Evolutionary conservation across 2,797 vertebrate species (phyloP), one percentile per base, ranked within the genome.

Genomic region (Monodelphis domestica): DNA sequence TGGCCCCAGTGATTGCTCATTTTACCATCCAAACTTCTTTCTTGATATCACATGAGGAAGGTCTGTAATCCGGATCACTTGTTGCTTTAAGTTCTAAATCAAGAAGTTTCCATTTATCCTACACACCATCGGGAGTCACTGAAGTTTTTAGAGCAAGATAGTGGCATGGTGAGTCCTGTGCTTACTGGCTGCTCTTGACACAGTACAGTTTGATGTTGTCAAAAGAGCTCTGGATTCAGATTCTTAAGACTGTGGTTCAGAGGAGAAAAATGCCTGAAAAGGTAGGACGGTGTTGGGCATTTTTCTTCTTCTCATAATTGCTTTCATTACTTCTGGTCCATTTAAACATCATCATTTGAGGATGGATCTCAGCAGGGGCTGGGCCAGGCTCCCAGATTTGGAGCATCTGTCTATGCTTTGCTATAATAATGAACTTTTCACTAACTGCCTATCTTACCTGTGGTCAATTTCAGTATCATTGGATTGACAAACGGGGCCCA

Each of bases 401-500:
- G 70, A 70, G 38, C 70, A 84, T 84, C 70, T 84, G 70, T 84
- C 70, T 45, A 10, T 45, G 38, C 70, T 84, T 84, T 84, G 38
- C 53, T 54, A 87, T 26, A 78, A 56, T 57, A 91, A 94, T 93
- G 29, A 2, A 89, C 90, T 88, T 90, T 95, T 91, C 63, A 56
- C 84, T 92, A 94, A 94, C 15, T 33, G 59, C 50, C 89, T 59
- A 63, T 51, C 53, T 91, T 55, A 89, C 89, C 90, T 94, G 88
- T 33, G 94, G 91, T 94, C 93, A 89, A 3, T 88, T 54, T 45
- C 91, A 94, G n/a, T 88, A 70, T 78, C 24, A 9, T 55, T 5
- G 91, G 63, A 54, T 93, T 38, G 0, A 88, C 90, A 84, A 88
- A 94, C 17, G 3, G 92, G 51, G 29, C 93, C 88, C 70, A 2